These are phyloP conservation scores for Sitta europaea DNA, from an alignment of 2,113 vertebrate genomes.

Conservation along the genomic window DNA sequence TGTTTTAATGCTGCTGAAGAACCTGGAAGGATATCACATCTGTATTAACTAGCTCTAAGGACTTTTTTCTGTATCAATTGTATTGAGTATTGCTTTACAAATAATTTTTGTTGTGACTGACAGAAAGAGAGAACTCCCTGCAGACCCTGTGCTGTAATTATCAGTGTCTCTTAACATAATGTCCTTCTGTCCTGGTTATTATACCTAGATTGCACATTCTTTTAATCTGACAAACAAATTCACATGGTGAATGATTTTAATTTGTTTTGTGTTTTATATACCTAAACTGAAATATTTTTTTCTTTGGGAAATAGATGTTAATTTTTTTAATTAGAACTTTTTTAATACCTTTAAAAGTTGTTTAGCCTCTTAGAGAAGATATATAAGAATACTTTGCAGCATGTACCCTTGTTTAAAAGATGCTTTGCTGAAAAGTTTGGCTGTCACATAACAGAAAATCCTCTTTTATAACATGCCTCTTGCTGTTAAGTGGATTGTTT, in stretches of 20 bases:
- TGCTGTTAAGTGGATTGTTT: constrained; percentile 1
- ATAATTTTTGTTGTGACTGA: background rate
- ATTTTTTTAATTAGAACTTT: background rate
- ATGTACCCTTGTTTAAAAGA: background rate
- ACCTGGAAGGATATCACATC: background rate
- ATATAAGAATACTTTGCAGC: background rate
- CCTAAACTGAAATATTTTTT: background rate
- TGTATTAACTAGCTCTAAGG: background rate
- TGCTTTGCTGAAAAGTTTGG: background rate
- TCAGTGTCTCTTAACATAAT: background rate
- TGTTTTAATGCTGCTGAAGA: background rate
- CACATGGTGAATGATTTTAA: background rate
- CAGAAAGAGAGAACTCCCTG: background rate
- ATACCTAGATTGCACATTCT: background rate
- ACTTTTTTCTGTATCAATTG: background rate
- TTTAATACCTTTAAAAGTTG: background rate
- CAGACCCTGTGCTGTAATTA: background rate
- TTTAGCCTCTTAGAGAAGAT: background rate
- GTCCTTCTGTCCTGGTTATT: background rate
- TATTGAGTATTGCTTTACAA: background rate
- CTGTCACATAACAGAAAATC: background rate
- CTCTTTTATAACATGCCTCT: constrained; percentile 6
- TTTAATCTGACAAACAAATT: background rate
- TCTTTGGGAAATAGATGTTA: background rate
- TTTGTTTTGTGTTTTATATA: background rate